These are phyloP conservation scores for Druon quercuslanigerum DNA, from an alignment of 1,140 invertebrate genomes.

Conservation along the genomic window DNA sequence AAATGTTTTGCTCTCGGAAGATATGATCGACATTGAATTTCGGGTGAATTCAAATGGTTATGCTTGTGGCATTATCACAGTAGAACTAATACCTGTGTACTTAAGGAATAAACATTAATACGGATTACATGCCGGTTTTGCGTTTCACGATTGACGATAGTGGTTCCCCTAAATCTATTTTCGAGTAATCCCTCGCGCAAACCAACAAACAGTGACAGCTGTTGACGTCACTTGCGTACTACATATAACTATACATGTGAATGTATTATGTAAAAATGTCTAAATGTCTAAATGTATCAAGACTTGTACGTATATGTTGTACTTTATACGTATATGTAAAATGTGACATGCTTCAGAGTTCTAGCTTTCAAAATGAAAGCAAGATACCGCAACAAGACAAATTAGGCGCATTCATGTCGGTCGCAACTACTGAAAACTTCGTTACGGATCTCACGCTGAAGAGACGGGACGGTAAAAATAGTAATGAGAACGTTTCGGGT, in stretches of 20 bases:
- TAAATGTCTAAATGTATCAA: not conserved
- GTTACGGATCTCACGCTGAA: not conserved
- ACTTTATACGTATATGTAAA: not conserved
- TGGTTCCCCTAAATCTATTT: conserved; percentile 66
- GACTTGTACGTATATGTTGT: not conserved
- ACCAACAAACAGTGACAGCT: conserved; percentile 73
- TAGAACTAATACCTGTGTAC: conserved; percentile 26
- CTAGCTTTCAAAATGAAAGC: conserved; percentile 46
- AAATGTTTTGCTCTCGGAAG: conserved; percentile 31
- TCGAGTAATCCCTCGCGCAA: conserved; percentile 70
- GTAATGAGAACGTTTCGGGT: conserved; percentile 33
- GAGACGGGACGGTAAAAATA: conserved; percentile 37
- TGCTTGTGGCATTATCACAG: conserved; percentile 4
- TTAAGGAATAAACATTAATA: conserved; percentile 65
- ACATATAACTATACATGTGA: conserved; percentile 12
- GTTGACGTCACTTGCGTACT: conserved; percentile 58
- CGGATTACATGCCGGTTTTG: conserved; percentile 65
- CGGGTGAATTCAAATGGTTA: conserved; percentile 12
- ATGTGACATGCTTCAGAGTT: conserved; percentile 56
- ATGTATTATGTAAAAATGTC: not conserved
- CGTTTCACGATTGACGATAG: conserved; percentile 63
- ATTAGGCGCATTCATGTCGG: conserved; percentile 45
- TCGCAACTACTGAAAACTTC: conserved; percentile 5
- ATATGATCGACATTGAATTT: conserved; percentile 34
- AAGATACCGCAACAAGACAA: conserved; percentile 51